These are phyloP conservation scores for Drosophila orena DNA, from an alignment of 1,140 invertebrate genomes.

Conservation along the genomic window DNA sequence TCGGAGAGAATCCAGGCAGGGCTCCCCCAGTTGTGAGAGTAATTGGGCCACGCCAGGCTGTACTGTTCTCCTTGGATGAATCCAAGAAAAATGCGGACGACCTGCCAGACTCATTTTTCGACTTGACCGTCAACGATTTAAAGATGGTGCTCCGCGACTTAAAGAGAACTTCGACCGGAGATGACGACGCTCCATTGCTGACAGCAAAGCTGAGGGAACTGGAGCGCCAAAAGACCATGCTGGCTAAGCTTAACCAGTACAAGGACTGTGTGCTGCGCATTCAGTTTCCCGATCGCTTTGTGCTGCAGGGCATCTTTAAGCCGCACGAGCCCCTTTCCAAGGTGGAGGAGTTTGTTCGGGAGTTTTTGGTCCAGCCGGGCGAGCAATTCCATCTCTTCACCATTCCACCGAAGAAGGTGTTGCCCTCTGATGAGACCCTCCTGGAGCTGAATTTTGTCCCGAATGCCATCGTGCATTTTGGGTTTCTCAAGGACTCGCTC, in stretches of 20 bases:
- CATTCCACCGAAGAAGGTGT: slow-evolving; percentile 90
- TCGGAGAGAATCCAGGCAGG: slow-evolving; percentile 32
- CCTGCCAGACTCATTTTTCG: slow-evolving; percentile 93
- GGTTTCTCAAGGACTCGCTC: slow-evolving; percentile 77
- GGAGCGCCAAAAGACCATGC: slow-evolving; percentile 87
- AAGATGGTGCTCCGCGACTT: slow-evolving; percentile 89
- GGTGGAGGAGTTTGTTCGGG: slow-evolving; percentile 89
- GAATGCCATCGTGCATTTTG: slow-evolving; percentile 90
- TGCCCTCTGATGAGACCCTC: slow-evolving; percentile 87
- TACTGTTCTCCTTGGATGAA: slow-evolving; percentile 88
- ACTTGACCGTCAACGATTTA: slow-evolving; percentile 92
- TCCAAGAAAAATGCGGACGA: slow-evolving; percentile 87
- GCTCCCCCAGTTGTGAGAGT: slow-evolving; percentile 58
- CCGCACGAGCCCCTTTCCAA: slow-evolving; percentile 89
- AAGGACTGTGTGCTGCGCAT: slow-evolving; percentile 91
- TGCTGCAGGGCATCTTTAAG: slow-evolving; percentile 92
- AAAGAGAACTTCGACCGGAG: slow-evolving; percentile 87
- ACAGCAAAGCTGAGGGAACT: slow-evolving; percentile 88
- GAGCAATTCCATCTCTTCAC: slow-evolving; percentile 90
- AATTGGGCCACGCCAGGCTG: slow-evolving; percentile 89
- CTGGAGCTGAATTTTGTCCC: slow-evolving; percentile 90
- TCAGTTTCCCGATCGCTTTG: slow-evolving; percentile 92
- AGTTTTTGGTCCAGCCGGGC: slow-evolving; percentile 87
- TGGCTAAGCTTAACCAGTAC: slow-evolving; percentile 88
- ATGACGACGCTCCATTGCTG: slow-evolving; percentile 89